Evolutionary conservation across 2,113 vertebrate genomes (phyloP).

Genomic region (Phylloscopus whistleri): DNA sequence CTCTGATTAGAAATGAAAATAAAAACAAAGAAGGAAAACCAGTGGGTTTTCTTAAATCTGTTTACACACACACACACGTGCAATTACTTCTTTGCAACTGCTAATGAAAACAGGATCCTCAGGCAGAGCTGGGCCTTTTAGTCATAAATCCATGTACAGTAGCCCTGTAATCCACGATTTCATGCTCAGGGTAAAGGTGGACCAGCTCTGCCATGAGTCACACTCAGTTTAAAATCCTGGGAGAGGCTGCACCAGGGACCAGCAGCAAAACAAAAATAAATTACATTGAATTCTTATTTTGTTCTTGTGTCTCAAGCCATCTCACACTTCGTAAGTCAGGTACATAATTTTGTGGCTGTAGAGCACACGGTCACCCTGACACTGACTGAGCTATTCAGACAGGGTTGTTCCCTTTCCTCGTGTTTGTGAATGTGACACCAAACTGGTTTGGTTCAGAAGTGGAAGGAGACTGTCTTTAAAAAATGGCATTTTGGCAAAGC

Average conservation of each 20-base stretch:
- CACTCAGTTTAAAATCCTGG: background rate
- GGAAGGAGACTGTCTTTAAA: background rate
- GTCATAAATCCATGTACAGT: background rate
- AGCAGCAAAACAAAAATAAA: background rate
- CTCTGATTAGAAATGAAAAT: conserved; percentile 18
- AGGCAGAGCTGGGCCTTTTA: background rate
- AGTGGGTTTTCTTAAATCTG: background rate
- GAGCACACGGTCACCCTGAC: background rate
- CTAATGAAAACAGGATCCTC: conserved; percentile 5
- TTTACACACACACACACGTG: background rate
- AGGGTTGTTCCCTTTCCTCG: background rate
- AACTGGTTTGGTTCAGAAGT: background rate
- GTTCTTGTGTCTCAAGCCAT: background rate
- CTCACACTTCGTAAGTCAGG: background rate
- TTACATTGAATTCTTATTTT: background rate
- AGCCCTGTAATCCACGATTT: background rate
- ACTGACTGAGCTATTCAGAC: background rate
- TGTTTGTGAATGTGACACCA: background rate
- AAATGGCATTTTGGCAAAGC: background rate
- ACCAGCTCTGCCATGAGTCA: background rate
- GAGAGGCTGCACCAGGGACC: background rate
- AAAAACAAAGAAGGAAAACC: conserved; percentile 24
- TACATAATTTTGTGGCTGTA: background rate
- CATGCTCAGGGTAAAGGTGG: background rate
- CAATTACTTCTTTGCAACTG: background rate